Conservation (phyloP, 2,888 invertebrate genomes). For the Chromoteleia sp. region DNA sequence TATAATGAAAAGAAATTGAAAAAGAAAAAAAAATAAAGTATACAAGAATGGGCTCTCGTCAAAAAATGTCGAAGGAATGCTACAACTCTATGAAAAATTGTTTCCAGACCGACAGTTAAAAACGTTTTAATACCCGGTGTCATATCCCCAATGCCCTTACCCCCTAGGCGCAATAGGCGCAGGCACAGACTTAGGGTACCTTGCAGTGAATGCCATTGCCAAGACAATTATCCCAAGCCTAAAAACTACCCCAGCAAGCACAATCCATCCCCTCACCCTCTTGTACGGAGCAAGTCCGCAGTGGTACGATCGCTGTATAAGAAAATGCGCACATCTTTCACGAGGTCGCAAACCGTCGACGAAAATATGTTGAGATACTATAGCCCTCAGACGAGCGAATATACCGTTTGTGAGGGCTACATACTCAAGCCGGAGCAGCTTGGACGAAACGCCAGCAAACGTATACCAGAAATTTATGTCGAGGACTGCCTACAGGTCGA, state of each 20-base stretch:
- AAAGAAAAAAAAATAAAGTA: constrained; percentile 15
- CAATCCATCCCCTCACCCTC: constrained; percentile 78
- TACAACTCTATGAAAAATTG: constrained; percentile 82
- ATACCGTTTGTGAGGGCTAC: constrained; percentile 80
- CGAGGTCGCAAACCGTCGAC: constrained; percentile 84
- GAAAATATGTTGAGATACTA: constrained; percentile 82
- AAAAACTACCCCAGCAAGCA: constrained; percentile 77
- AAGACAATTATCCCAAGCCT: constrained; percentile 80
- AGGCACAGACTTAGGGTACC: constrained; percentile 84
- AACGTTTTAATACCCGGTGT: constrained; percentile 85
- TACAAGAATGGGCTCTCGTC: constrained; percentile 75
- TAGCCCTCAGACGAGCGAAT: constrained; percentile 82
- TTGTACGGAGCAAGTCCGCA: constrained; percentile 85
- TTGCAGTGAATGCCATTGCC: constrained; percentile 84
- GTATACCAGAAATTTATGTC: constrained; percentile 81
- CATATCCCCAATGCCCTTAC: constrained; percentile 83
- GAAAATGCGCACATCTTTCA: constrained; percentile 84
- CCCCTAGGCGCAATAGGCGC: constrained; percentile 85
- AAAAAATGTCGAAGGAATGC: constrained; percentile 72
- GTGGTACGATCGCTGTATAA: constrained; percentile 84
- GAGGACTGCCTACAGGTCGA: constrained; percentile 81
- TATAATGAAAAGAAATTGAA: constrained; percentile 5
- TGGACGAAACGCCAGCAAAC: constrained; percentile 61
- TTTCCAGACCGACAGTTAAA: constrained; percentile 85
- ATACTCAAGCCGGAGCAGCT: constrained; percentile 78